Percentiles rank a stretch among this genome's conserved stretches.
These are phyloP conservation scores for Pomatorhinus ruficollis DNA, from an alignment of 2,113 vertebrate species.

Conservation along the genomic window DNA sequence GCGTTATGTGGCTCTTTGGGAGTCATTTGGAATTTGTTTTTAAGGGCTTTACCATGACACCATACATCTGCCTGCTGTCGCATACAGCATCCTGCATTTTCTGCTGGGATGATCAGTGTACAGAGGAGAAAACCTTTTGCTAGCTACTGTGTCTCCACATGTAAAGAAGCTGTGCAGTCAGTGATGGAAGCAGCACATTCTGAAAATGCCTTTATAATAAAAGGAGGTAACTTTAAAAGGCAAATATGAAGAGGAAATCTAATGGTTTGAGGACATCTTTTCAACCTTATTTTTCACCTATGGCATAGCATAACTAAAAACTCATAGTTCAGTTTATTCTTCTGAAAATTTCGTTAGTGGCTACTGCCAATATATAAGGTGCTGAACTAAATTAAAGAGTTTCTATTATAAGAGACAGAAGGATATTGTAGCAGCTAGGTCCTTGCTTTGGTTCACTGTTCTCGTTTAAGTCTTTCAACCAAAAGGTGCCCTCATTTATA, in stretches of 20 bases:
- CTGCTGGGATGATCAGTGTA: background rate
- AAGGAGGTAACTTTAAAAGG: background rate
- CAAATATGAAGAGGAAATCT: background rate
- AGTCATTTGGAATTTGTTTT: slow-evolving; percentile 51
- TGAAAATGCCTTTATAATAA: background rate
- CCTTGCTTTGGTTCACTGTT: background rate
- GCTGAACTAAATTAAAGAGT: background rate
- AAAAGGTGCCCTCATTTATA: background rate
- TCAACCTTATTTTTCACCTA: background rate
- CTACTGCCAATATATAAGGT: background rate
- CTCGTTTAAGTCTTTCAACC: background rate
- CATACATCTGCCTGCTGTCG: slow-evolving; percentile 25
- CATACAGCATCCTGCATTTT: slow-evolving; percentile 11
- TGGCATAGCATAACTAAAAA: background rate
- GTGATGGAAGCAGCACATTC: background rate
- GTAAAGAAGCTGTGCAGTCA: background rate
- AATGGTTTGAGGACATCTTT: background rate
- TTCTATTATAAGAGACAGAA: background rate
- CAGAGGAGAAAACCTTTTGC: background rate
- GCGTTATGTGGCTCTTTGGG: background rate
- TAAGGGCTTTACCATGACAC: slow-evolving; percentile 52
- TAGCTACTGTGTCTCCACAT: background rate
- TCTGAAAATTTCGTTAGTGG: background rate
- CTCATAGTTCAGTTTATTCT: background rate
- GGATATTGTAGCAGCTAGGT: background rate